Conservation (phyloP, 2,888 invertebrate species). For the Gnatocerus cornutus region DNA sequence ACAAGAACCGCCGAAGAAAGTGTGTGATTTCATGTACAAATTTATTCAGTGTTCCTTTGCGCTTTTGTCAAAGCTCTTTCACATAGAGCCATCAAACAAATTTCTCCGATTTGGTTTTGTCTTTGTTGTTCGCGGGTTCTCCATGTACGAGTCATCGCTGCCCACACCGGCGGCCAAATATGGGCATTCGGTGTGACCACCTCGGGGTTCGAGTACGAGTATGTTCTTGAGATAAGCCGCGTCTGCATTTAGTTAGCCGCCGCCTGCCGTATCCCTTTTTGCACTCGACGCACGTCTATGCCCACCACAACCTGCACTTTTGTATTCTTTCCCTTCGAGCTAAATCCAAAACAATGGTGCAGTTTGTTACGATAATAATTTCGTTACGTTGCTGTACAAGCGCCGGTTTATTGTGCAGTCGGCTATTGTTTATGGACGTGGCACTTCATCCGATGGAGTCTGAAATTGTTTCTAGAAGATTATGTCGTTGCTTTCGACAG, state of each 20-base stretch:
- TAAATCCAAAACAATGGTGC: constrained; percentile 43
- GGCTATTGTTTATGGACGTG: constrained; percentile 26
- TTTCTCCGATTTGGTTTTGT: constrained; percentile 8
- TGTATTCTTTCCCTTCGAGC: constrained; percentile 43
- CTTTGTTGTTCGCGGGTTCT: constrained; percentile 19
- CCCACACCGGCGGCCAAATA: constrained; percentile 50
- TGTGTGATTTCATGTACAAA: too few relatives aligned
- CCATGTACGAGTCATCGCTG: constrained; percentile 46
- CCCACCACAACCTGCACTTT: constrained; percentile 41
- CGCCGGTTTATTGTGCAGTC: constrained; percentile 40
- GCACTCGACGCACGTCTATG: constrained; percentile 42
- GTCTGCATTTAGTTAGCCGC: constrained; percentile 37
- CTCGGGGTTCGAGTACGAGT: constrained; percentile 29
- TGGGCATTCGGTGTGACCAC: constrained; percentile 50
- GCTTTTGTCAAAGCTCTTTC: neutral
- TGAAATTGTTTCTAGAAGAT: neutral
- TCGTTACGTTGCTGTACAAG: constrained; percentile 46
- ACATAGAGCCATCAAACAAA: constrained; percentile 8
- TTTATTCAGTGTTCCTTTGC: too few relatives aligned
- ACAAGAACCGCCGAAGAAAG: too few relatives aligned
- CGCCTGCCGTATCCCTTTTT: constrained; percentile 41
- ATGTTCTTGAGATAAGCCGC: constrained; percentile 40
- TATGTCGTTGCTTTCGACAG: neutral
- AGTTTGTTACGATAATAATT: constrained; percentile 51
- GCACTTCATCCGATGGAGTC: constrained; percentile 28